These are phyloP conservation scores for Genyomyrus donnyi DNA, from an alignment of 2,113 vertebrate genomes.

Conservation along the genomic window DNA sequence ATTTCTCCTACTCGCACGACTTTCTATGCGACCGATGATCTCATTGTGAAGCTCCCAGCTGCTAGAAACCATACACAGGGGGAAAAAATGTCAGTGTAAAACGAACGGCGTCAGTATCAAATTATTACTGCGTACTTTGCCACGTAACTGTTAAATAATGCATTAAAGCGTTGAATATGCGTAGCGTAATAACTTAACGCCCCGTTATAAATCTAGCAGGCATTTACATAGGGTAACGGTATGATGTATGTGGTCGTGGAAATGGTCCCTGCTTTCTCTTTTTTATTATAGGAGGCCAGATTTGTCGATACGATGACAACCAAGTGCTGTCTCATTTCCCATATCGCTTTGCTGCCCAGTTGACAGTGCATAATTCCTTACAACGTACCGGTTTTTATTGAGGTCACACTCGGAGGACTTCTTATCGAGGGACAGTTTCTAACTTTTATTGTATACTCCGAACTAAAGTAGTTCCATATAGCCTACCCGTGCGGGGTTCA, in stretches of 20 bases:
- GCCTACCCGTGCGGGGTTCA: neutral
- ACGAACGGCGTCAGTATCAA: neutral
- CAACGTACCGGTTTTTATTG: neutral
- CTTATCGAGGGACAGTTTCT: neutral
- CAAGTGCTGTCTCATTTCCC: neutral
- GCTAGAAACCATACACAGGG: neutral
- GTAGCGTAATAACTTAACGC: neutral
- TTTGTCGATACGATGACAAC: neutral
- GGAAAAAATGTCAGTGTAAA: neutral
- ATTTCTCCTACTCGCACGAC: neutral
- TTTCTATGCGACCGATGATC: neutral
- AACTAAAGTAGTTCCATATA: neutral
- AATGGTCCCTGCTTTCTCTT: neutral
- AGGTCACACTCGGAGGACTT: neutral
- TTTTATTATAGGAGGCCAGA: neutral
- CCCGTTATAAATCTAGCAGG: neutral
- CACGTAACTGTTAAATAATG: neutral
- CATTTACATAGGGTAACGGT: neutral
- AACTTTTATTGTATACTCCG: neutral
- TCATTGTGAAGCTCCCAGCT: neutral
- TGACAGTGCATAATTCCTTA: neutral
- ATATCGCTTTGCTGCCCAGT: neutral
- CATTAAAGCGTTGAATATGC: neutral
- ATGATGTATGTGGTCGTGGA: neutral
- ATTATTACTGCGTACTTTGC: neutral